Evolutionary conservation across 2,113 vertebrate species (phyloP).

Genomic region (Coracopsis vasa): DNA sequence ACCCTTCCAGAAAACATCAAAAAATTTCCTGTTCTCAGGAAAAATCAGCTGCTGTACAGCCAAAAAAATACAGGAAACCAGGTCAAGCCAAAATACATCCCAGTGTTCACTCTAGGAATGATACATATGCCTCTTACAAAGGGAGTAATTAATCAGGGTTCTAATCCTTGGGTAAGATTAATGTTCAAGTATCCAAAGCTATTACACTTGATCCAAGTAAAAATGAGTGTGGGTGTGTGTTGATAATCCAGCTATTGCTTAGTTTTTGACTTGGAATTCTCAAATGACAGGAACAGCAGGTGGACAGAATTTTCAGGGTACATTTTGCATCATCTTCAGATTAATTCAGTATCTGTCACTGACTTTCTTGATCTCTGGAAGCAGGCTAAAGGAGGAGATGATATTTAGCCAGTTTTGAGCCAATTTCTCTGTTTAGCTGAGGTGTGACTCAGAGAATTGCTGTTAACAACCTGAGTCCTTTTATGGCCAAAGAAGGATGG

Average conservation of each 20-base stretch:
- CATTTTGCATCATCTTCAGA: background rate
- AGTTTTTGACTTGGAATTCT: conserved; percentile 34
- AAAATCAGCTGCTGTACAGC: background rate
- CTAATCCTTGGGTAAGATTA: conserved; percentile 12
- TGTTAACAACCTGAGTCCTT: background rate
- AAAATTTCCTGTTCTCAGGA: background rate
- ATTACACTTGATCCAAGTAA: background rate
- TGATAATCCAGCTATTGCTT: conserved; percentile 48
- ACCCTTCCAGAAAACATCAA: background rate
- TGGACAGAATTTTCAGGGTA: background rate
- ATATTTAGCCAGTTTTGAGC: background rate
- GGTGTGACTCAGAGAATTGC: background rate
- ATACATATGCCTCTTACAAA: background rate
- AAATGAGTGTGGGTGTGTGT: conserved; percentile 23
- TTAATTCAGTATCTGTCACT: background rate
- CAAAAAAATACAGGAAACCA: background rate
- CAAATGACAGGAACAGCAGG: conserved; percentile 7
- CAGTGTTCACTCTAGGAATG: background rate
- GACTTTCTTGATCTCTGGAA: background rate
- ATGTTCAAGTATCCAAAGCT: background rate
- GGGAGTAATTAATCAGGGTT: background rate
- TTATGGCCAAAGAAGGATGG: background rate
- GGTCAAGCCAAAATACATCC: background rate
- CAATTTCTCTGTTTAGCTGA: background rate
- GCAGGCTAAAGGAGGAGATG: background rate